These are phyloP conservation scores for Himantopus leucocephalus DNA, from an alignment of 2,113 vertebrate species.

Conservation along the genomic window DNA sequence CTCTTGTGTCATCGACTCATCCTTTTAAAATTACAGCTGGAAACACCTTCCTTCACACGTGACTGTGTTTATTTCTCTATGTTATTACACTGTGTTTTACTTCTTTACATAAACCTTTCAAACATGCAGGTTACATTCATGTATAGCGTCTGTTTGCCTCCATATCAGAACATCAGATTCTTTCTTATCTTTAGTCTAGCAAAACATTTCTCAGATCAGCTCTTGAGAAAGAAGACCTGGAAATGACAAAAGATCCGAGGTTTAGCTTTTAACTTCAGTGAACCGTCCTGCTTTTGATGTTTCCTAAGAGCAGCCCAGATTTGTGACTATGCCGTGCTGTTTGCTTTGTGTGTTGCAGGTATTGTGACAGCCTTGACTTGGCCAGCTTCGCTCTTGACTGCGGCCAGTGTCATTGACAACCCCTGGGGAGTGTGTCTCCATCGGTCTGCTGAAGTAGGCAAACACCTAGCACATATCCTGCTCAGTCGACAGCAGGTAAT, in stretches of 20 bases:
- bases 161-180: background rate
- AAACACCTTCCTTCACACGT: background rate
- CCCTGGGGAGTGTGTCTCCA: slow-evolving; percentile 96
- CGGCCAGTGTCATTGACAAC: slow-evolving; percentile 91
- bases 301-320: background rate
- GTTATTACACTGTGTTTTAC: background rate
- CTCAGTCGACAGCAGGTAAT: slow-evolving; percentile 89
- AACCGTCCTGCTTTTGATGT: background rate
- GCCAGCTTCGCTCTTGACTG: slow-evolving; percentile 88
- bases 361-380: slow-evolving; percentile 90
- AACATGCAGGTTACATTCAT: background rate
- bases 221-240: slow-evolving; percentile 33
- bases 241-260: background rate
- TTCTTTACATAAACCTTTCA: background rate
- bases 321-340: background rate
- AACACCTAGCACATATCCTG: slow-evolving; percentile 91
- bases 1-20: background rate
- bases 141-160: background rate
- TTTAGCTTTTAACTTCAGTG: background rate
- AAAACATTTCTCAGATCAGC: background rate
- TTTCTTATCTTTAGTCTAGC: slow-evolving; percentile 14
- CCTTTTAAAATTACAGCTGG: background rate
- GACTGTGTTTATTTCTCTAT: background rate
- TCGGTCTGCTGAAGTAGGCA: slow-evolving; percentile 92
- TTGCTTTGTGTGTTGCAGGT: slow-evolving; percentile 71